Evolutionary conservation across 1,140 invertebrate species (phyloP).

Genomic region (Formica exsecta): DNA sequence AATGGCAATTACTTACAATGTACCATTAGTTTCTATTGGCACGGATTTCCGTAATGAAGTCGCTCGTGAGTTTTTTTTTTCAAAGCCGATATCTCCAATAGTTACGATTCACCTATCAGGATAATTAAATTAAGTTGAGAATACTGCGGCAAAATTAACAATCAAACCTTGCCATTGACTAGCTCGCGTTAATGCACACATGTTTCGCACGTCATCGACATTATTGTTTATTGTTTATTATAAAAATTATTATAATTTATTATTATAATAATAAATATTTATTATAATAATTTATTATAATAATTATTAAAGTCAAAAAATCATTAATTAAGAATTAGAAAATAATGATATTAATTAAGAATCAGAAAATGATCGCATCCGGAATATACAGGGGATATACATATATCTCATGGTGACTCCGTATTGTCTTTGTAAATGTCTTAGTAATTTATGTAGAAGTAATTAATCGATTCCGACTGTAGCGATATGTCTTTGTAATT

Average conservation of each 20-base stretch:
- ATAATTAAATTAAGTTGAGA: conserved; percentile 52
- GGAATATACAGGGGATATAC: background rate
- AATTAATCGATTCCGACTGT: background rate
- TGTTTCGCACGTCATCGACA: background rate
- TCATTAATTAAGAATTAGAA: too few relatives aligned
- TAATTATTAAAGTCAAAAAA: too few relatives aligned
- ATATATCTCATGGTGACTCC: background rate
- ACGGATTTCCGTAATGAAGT: conserved; percentile 22
- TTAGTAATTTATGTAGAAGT: background rate
- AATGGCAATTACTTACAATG: conserved; percentile 1
- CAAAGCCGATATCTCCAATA: conserved; percentile 14
- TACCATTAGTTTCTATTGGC: conserved; percentile 21
- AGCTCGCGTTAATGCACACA: background rate
- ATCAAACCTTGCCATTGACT: background rate
- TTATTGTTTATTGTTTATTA: background rate
- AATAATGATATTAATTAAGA: background rate
- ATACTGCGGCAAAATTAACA: conserved; percentile 24
- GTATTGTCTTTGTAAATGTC: background rate
- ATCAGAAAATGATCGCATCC: background rate
- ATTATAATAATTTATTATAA: too few relatives aligned
- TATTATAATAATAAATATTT: too few relatives aligned
- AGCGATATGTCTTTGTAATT: background rate
- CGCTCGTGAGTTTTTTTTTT: background rate
- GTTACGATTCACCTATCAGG: conserved; percentile 1
- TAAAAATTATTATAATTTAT: too few relatives aligned